A percentile compares a stretch with the other conserved stretches of the same genome.
Evolutionary conservation across 2,113 vertebrate genomes (phyloP).

Genomic region (Sphyrna mokarran): DNA sequence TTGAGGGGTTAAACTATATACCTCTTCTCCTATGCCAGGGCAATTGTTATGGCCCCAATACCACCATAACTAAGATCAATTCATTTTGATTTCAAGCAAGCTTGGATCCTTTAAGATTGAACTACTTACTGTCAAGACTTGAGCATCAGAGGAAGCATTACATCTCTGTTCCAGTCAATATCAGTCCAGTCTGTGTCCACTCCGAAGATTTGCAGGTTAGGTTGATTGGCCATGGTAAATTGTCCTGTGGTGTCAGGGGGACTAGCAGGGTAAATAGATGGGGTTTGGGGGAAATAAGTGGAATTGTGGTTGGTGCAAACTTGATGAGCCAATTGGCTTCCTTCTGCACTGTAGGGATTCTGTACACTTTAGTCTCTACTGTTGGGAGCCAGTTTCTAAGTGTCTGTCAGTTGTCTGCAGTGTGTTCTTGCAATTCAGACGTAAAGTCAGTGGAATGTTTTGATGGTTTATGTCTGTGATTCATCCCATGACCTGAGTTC

Average conservation of each 20-base stretch:
- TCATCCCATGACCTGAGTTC: background rate
- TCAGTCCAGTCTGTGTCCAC: too few relatives aligned
- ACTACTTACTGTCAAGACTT: background rate
- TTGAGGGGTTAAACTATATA: background rate
- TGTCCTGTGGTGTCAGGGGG: too few relatives aligned
- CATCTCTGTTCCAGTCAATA: background rate
- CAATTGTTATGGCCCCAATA: background rate
- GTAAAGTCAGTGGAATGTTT: background rate
- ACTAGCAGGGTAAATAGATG: too few relatives aligned
- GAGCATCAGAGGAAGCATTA: background rate
- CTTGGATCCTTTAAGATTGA: background rate
- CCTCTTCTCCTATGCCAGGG: background rate
- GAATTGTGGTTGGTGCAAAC: too few relatives aligned
- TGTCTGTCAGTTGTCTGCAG: background rate
- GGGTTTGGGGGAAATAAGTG: too few relatives aligned
- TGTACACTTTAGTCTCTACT: too few relatives aligned
- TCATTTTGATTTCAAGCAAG: background rate
- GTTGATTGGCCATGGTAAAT: too few relatives aligned
- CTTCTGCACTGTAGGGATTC: too few relatives aligned
- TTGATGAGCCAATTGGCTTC: too few relatives aligned
- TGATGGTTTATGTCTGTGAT: background rate
- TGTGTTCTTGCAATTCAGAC: background rate
- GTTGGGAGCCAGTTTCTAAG: background rate
- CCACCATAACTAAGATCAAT: background rate
- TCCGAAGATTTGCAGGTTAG: too few relatives aligned